These are phyloP conservation scores for Chionis minor DNA, from an alignment of 2,113 vertebrate genomes.

Conservation along the genomic window DNA sequence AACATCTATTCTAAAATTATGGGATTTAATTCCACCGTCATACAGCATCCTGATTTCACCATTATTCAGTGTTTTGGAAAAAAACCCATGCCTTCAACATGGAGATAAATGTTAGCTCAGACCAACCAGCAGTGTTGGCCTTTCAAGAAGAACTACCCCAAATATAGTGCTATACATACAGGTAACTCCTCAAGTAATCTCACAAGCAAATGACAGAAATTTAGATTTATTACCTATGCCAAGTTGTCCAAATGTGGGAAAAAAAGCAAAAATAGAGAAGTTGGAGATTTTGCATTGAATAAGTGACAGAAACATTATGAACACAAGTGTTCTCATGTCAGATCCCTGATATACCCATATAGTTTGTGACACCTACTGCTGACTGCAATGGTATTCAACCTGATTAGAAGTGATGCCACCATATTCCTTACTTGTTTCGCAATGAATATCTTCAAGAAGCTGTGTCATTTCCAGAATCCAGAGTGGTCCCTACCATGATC, in stretches of 20 bases:
- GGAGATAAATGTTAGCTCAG: not conserved
- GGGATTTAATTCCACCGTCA: not conserved
- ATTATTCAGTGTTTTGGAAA: not conserved
- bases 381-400: constrained; percentile 19
- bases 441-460: not conserved
- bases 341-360: constrained; percentile 13
- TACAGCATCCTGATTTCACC: not conserved
- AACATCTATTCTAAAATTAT: constrained; percentile 1
- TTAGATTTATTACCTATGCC: not conserved
- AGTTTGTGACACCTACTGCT: constrained; percentile 49
- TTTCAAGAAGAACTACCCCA: not conserved
- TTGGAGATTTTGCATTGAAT: not conserved
- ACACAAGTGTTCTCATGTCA: not conserved
- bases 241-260: not conserved
- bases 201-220: not conserved
- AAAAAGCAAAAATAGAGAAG: not conserved
- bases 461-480: not conserved
- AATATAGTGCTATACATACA: not conserved
- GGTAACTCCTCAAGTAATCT: not conserved
- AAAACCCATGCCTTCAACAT: not conserved
- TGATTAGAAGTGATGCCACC: constrained; percentile 24
- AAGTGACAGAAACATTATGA: constrained; percentile 32
- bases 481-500: not conserved
- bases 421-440: not conserved
- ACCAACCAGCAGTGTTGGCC: not conserved